Evolutionary conservation across 1,140 invertebrate genomes (phyloP), one percentile per base, ranked within the genome.

Genomic region (Papilio machaon): DNA sequence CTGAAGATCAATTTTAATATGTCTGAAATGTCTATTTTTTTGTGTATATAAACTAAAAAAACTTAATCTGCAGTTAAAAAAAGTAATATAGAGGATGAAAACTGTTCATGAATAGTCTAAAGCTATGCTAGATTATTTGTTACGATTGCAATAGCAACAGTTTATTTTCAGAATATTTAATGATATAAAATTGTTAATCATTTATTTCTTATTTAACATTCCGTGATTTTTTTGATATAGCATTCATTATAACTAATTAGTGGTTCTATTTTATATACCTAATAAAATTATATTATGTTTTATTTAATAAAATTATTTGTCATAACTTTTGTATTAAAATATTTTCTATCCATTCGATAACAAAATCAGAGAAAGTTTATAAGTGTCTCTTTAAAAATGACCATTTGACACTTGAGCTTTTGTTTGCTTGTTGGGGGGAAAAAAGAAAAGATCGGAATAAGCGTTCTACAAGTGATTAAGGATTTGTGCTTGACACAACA

Each of bases 251-350:
- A 30, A 30, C 23, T 43, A 43, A 6, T 43, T 43, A 43, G 2
- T 49, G 54, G 58, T 2, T 60, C n/a, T 19, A 60, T 60, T 19
- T 60, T 60, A 0, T 58, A n/a, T 58, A n/a, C 15, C 17, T 7
- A 67, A 13, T 4, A 5, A 13, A 17, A 35, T 9, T 6, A 8
- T 35, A 35, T 30, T 70, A 35, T 35, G 11, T 70, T 35, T 38
- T 70, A 35, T 15, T 81, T 78, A 67, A 81, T 78, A 78, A 81
- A 81, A 78, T 74, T 78, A 78, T 78, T 77, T 30, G 54, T 49
- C 77, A 73, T 54, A 46, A 46, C n/a, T 15, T 15, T 81, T 81
- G n/a, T 49, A 73, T 58, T 38, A 43, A 43, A 52, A 60, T 74
- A 67, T 75, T 81, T 76, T 77, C 17, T 38, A 23, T 77, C 8